Conservation (phyloP, 2,113 vertebrate species). For the Alosa alosa region DNA sequence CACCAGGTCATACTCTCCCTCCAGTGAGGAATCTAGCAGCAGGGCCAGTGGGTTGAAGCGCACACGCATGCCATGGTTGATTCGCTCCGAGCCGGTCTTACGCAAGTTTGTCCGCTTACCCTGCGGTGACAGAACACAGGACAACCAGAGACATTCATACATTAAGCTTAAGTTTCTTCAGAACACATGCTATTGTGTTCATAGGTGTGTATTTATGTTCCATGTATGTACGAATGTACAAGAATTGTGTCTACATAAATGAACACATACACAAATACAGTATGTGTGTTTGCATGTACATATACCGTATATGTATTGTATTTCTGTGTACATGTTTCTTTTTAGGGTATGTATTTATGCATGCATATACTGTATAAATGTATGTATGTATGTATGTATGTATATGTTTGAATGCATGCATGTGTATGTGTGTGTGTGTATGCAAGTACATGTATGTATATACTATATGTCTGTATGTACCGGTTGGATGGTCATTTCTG, state of each 20-base stretch:
- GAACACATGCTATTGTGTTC: no score
- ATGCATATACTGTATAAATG: background rate
- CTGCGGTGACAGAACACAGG: slow-evolving; percentile 57
- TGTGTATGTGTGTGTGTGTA: background rate
- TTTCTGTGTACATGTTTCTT: no score
- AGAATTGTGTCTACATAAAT: no score
- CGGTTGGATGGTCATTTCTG: no score
- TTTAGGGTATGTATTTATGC: no score
- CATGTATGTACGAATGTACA: no score
- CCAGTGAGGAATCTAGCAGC: slow-evolving; percentile 90
- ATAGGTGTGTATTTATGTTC: no score
- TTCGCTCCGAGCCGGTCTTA: slow-evolving; percentile 78
- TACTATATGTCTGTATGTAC: background rate
- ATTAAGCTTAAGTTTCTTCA: no score
- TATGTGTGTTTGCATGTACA: no score
- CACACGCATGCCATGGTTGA: slow-evolving; percentile 79
- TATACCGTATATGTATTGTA: no score
- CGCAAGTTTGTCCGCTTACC: slow-evolving; percentile 88
- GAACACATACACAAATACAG: no score
- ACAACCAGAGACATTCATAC: background rate
- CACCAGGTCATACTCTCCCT: slow-evolving; percentile 95
- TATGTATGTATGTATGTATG: background rate
- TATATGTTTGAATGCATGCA: background rate
- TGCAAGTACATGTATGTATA: background rate
- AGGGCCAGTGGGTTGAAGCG: slow-evolving; percentile 91